Base-by-base conservation (phyloP, 2,888 invertebrate species). In the Seira musarum region DNA sequence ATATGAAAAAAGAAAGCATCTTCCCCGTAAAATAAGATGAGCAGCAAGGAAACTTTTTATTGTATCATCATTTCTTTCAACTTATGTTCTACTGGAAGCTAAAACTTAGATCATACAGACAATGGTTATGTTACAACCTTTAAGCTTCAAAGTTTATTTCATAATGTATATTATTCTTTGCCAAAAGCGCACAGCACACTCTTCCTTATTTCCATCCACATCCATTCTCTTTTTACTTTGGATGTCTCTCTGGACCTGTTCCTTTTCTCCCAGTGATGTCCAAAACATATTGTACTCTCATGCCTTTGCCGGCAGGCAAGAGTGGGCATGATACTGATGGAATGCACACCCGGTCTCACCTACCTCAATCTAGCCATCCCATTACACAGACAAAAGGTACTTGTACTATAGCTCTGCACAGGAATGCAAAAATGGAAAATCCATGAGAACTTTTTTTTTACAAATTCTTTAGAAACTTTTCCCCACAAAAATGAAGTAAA, bases 161-260 rank as follows among this genome's bases (percentile, higher is more conserved):
- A 60, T 60, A 60, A 21, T 60, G 60, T 21, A 60, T 10, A 49
- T 3, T 30, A 30, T 30, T 30, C 30, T n/a, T 60, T 60, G 21
- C 60, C 21, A 60, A 60, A 60, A 60, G 22, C 22, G 22, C 22
- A 60, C 60, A n/a, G 40, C 13, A 6, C 21, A 53, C 53, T 53
- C 60, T 21, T 53, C 17, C 53, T 53, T 53, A 3, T 53, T 53
- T 3, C 30, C 8, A 5, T 30, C 30, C 30, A 5, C 30, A 30
- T 30, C 30, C 30, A 49, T n/a, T 21, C 60, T 53, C n/a, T 57
- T 57, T 5, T 60, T 22, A 21, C 21, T 60, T 13, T 21, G 60
- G 21, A 21, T 60, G 60, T 60, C 60, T 60, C 60, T 60, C 60
- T 21, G 60, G 60, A 60, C 49, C 49, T n/a, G 49, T 49, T 60